Base-by-base conservation (phyloP, 2,797 vertebrate genomes). In the Aulostomus chinensis region DNA sequence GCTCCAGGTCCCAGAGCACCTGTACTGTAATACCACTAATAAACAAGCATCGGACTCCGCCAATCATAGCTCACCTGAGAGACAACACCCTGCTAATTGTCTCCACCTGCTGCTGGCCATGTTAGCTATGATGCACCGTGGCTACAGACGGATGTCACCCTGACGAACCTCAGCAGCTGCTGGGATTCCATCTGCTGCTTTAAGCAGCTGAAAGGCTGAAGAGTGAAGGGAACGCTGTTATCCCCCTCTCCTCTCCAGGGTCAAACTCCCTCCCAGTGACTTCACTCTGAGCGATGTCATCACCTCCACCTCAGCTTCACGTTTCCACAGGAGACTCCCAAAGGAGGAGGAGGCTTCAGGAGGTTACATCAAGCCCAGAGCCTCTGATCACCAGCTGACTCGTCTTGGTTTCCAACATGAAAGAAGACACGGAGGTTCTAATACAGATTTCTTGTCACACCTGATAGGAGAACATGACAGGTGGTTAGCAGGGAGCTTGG, bases 271-370 rank as follows among this genome's bases (percentile, higher is more conserved):
- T n/a, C n/a, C n/a, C n/a, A n/a, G n/a, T n/a, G n/a, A n/a, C n/a
- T n/a, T 9, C 14, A 16, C 13, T 29, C 4, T 29, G 29, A 38
- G 22, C 15, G 35, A 56, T n/a, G 34, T 46, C 51, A 43, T 2
- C 12, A 16, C 11, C 18, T 36, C 28, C 29, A 39, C 34, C 43
- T 33, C 33, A 26, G 33, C 26, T 18, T 13, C 13, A 1, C 6
- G 45, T 51, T 33, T 52, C 47, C 33, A 34, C 31, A 16, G 47
- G 52, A 56, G 42, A 20, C 36, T 31, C 26, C 15, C 22, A 14
- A 2, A 15, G 35, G 18, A 28, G 5, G 43, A 41, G 8, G n/a
- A 30, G 24, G 24, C 42, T 26, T 25, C 13, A 0, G 42, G 32
- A n/a, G 48, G 42, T 4, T 7, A 2, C 3, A 10, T 2, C 0